phyloP scores from a whole-genome alignment of 1,140 invertebrate genomes.

The Hermetia illucens region DNA sequence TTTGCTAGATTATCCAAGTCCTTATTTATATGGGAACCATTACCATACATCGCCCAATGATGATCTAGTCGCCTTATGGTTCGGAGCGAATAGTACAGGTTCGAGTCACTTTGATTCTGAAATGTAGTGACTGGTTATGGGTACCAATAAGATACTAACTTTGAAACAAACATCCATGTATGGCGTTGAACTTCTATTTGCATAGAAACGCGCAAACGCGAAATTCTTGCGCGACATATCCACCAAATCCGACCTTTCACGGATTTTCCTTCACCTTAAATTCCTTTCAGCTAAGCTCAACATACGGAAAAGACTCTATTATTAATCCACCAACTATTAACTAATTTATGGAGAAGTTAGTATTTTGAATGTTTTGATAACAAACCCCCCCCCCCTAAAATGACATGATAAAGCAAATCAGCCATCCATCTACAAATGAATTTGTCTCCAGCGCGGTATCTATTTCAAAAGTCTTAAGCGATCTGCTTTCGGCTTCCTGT shows the following conservation, averaged over 20 bases:
- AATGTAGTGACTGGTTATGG: neutral
- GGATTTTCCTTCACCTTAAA: neutral
- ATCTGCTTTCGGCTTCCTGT: no score
- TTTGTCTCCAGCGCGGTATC: no score
- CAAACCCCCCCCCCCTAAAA: no score
- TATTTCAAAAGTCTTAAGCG: no score
- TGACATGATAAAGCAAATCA: no score
- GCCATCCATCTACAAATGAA: no score
- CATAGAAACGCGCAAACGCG: neutral
- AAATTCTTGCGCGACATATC: neutral
- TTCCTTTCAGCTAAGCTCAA: neutral
- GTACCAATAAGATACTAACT: neutral
- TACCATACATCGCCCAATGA: slow-evolving; percentile 32
- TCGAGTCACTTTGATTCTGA: slow-evolving; percentile 7
- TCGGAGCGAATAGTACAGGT: slow-evolving; percentile 35
- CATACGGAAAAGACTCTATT: neutral
- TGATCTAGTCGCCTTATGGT: slow-evolving; percentile 38
- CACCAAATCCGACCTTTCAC: neutral
- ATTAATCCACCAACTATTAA: neutral
- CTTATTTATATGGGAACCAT: slow-evolving; percentile 33
- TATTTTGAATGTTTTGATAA: no score
- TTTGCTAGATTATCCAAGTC: slow-evolving; percentile 28
- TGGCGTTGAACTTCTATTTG: neutral
- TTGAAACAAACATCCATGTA: neutral
- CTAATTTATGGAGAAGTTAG: neutral